Conservation (phyloP, 2,797 vertebrate genomes). For the Lepus oiostolus region DNA sequence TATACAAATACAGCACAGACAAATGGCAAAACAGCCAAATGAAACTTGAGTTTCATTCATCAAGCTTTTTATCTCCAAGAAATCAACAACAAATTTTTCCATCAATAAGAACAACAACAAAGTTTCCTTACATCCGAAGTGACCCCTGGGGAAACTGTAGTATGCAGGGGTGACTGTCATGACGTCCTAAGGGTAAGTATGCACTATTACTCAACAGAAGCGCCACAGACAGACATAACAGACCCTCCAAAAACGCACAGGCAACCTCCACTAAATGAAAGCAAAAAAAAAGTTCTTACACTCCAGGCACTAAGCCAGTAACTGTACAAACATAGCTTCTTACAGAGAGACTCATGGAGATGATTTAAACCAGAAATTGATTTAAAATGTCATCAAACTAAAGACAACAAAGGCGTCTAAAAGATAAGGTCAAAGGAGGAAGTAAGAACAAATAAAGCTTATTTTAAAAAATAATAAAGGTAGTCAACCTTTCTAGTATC, state of each 20-base stretch:
- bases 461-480: not conserved
- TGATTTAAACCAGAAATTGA: not conserved
- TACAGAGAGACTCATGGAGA: not conserved
- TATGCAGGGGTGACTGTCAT: not conserved
- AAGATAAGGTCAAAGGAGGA: not conserved
- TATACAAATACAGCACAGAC: not conserved
- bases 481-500: not conserved
- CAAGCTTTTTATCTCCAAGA: not conserved
- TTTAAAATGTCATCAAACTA: not conserved
- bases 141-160: not conserved
- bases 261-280: not conserved
- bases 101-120: slow-evolving; percentile 15
- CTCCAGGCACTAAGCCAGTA: not conserved
- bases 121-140: not conserved
- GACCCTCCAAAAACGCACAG: not conserved
- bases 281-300: not conserved
- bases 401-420: not conserved
- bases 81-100: not conserved
- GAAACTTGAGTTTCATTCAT: not conserved
- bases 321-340: not conserved
- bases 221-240: not conserved
- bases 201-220: not conserved
- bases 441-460: not conserved
- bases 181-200: accelerated
- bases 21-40: not conserved